Conservation (phyloP, 2,797 vertebrate species). For the Amblyraja radiata region DNA sequence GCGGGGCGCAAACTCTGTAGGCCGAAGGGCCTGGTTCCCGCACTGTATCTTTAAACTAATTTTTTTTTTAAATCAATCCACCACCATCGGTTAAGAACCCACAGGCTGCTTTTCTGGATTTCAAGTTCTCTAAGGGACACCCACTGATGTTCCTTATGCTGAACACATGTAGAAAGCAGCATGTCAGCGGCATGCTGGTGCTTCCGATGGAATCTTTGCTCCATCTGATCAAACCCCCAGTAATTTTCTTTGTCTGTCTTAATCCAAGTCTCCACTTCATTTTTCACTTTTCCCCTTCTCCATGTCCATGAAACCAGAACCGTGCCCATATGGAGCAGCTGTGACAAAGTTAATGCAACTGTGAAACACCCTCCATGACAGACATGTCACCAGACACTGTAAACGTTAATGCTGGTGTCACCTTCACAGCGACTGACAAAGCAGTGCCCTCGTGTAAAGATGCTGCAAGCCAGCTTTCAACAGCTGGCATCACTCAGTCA, state of each 20-base stretch:
- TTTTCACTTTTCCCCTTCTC: background rate
- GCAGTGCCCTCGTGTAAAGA: background rate
- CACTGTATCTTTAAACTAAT: too few relatives aligned
- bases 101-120: background rate
- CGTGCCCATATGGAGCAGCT: background rate
- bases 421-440: background rate
- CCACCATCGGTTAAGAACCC: too few relatives aligned
- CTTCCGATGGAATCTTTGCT: background rate
- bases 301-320: background rate
- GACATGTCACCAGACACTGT: background rate
- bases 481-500: background rate
- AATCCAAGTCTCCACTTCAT: background rate
- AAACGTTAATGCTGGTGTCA: constrained; percentile 14
- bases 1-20: too few relatives aligned
- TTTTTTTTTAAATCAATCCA: too few relatives aligned
- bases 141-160: background rate
- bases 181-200: background rate
- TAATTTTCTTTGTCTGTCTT: background rate
- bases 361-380: background rate
- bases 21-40: too few relatives aligned
- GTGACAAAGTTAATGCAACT: background rate
- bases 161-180: background rate
- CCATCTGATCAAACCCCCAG: background rate
- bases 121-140: background rate
- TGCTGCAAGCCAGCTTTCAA: background rate